Evolutionary conservation across 1,140 invertebrate genomes (phyloP).

Genomic region (Aphelenchoides besseyi): DNA sequence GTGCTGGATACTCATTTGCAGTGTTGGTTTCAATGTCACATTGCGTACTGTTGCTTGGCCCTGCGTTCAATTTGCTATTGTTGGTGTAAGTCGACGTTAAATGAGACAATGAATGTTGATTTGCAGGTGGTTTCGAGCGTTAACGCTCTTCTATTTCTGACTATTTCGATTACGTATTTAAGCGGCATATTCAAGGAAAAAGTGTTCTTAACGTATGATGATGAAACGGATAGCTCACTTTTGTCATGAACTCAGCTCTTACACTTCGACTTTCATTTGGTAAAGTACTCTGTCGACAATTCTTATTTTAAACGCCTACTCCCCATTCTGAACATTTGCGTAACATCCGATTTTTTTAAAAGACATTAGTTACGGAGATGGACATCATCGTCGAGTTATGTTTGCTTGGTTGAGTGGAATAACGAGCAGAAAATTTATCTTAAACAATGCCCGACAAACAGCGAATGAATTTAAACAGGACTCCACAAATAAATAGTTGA

Average conservation of each 20-base stretch:
- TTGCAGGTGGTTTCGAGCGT: constrained; percentile 6
- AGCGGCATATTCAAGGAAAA: constrained; percentile 4
- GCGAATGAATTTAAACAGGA: background rate
- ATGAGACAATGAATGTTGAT: constrained; percentile 10
- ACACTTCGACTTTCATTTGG: background rate
- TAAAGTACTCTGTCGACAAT: background rate
- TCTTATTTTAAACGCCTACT: background rate
- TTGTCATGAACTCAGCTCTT: background rate
- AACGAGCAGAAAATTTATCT: background rate
- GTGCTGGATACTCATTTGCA: constrained; percentile 54
- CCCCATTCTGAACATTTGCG: background rate
- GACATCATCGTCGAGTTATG: too few relatives aligned
- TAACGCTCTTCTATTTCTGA: constrained; percentile 22
- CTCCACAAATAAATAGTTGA: too few relatives aligned
- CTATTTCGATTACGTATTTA: constrained; percentile 6
- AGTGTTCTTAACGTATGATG: constrained; percentile 1
- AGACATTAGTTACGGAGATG: background rate
- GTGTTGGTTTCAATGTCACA: constrained; percentile 47
- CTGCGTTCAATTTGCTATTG: constrained; percentile 36
- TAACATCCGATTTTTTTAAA: background rate
- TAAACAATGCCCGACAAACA: background rate
- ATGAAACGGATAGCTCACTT: too few relatives aligned
- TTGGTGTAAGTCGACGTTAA: too few relatives aligned
- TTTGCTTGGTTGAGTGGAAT: too few relatives aligned
- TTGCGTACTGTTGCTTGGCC: constrained; percentile 49